phyloP scores from a whole-genome alignment of 2,113 vertebrate species.

The Pituophis catenifer region DNA sequence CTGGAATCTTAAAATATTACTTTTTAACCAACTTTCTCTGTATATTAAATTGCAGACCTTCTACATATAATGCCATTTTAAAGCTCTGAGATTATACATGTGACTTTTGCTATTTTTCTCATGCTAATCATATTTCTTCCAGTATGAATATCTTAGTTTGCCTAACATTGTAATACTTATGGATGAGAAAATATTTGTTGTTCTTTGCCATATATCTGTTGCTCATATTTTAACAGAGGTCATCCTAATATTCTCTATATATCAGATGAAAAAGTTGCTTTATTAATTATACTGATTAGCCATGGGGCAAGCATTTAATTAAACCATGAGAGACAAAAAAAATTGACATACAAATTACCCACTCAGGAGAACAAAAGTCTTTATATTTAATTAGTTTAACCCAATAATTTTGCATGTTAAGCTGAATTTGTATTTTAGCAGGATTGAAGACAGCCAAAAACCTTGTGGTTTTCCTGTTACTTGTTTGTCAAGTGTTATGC shows the following conservation, averaged over 20 bases:
- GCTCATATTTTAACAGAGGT: conserved; percentile 43
- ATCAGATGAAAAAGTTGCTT: conserved; percentile 58
- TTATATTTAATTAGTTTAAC: conserved; percentile 73
- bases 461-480: conserved; percentile 42
- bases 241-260: conserved; percentile 55
- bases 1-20: background rate
- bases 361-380: conserved; percentile 72
- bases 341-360: conserved; percentile 74
- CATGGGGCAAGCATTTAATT: conserved; percentile 81
- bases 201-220: conserved; percentile 28
- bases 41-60: background rate
- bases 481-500: conserved; percentile 49
- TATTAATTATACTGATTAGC: conserved; percentile 77
- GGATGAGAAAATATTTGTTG: background rate
- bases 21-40: background rate
- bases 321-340: conserved; percentile 76
- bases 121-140: background rate
- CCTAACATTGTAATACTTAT: background rate
- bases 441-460: conserved; percentile 51
- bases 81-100: background rate
- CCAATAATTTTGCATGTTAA: conserved; percentile 61
- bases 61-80: background rate
- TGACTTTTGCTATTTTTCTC: background rate
- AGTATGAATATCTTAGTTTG: background rate
- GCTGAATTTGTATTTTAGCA: conserved; percentile 58